These are phyloP conservation scores for Drosophila greeni DNA, from an alignment of 2,888 invertebrate species.

Conservation along the genomic window DNA sequence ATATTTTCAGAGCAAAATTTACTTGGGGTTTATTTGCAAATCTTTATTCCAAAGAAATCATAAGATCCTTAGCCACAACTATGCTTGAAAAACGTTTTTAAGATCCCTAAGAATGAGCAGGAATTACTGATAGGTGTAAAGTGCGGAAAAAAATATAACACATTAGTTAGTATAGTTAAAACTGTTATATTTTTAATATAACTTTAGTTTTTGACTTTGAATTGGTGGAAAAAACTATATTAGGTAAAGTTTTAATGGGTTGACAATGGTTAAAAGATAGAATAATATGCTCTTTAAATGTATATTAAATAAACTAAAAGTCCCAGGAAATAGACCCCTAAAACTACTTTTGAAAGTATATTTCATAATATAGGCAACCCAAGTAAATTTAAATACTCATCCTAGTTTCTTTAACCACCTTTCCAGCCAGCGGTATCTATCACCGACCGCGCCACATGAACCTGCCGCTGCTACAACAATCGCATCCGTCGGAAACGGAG, in stretches of 20 bases:
- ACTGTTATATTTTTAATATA: neutral
- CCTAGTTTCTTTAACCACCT: neutral
- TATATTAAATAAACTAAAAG: too few species aligned
- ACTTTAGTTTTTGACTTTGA: neutral
- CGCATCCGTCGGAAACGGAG: slow-evolving; percentile 85
- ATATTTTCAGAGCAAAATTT: neutral
- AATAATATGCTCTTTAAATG: too few species aligned
- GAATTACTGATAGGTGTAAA: neutral
- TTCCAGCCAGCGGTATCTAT: slow-evolving; percentile 80
- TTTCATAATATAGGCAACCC: too few species aligned
- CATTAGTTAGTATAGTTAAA: neutral
- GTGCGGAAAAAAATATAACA: neutral
- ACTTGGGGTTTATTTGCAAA: neutral
- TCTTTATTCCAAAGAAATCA: neutral
- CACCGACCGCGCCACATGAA: slow-evolving; percentile 80
- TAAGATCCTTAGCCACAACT: neutral
- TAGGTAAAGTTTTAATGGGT: neutral
- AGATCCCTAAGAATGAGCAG: neutral
- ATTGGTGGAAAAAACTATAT: neutral
- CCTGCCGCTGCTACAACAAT: slow-evolving; percentile 81
- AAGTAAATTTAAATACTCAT: neutral
- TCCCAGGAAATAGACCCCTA: neutral
- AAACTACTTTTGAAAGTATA: neutral
- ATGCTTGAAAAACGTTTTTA: neutral
- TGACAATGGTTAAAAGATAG: too few species aligned